These are phyloP conservation scores for Oncorhynchus kisutch DNA, from an alignment of 2,113 vertebrate species.

Conservation along the genomic window DNA sequence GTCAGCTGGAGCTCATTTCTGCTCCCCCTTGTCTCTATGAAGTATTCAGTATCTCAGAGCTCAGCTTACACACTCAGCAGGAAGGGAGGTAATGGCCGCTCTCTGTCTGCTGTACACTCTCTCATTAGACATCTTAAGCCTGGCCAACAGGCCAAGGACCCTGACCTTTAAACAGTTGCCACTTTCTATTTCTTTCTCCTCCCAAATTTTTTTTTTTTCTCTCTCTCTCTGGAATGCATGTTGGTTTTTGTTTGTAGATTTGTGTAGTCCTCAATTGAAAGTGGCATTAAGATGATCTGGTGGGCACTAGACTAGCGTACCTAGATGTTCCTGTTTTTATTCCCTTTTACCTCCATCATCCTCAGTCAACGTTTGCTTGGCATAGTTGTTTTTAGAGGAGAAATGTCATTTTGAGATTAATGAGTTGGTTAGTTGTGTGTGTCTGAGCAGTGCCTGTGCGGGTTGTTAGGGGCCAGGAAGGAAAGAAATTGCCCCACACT, in stretches of 20 bases:
- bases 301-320: too few species aligned
- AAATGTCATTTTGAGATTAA: neutral
- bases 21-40: constrained; percentile 23
- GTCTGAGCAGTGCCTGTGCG: neutral
- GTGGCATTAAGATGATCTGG: too few species aligned
- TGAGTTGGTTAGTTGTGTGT: neutral
- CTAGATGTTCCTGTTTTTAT: too few species aligned
- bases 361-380: neutral
- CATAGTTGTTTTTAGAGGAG: neutral
- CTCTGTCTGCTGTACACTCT: constrained; percentile 39
- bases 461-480: neutral
- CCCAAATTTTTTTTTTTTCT: neutral
- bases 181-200: neutral
- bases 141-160: neutral
- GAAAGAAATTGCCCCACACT: too few species aligned
- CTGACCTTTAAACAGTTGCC: neutral
- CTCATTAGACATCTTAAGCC: constrained; percentile 2
- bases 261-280: neutral
- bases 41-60: constrained; percentile 25
- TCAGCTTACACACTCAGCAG: constrained; percentile 52
- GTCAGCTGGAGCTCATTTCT: constrained; percentile 19
- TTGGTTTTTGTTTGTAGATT: neutral
- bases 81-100: constrained; percentile 47
- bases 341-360: too few species aligned
- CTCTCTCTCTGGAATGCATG: too few species aligned